Evolutionary conservation across 2,888 invertebrate species (phyloP), one percentile per base, ranked within the genome.

Genomic region (Hoplodrina blanda): DNA sequence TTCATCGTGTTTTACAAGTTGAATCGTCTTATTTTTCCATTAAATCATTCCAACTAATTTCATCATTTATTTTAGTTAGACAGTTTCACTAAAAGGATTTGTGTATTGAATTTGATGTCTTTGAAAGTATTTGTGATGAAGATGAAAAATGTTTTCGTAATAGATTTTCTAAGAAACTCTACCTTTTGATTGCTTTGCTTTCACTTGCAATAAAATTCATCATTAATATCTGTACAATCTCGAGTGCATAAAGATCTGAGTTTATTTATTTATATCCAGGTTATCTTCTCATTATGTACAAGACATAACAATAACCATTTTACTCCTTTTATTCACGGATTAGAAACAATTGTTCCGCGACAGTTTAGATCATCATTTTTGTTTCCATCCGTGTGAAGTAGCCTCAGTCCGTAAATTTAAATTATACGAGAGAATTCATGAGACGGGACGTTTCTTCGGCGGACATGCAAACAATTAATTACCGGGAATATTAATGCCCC

Each of bases 401-500:
- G 82, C 73, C 77, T 76, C 73, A 77, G 84, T 85, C 77, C 91
- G 90, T 91, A 91, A 91, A 93, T 93, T 93, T 91, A 91, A 93
- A 93, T 93, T 90, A 90, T 89, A 91, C 89, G 86, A 90, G 90
- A 85, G 90, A 91, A 90, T 93, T 89, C 90, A 87, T 82, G 90
- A 90, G 91, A 92, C 90, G 91, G 91, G 91, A 92, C 92, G 92
- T 91, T 92, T 93, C 93, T 95, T 93, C 88, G 85, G 87, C 87
- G 92, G 94, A 95, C 95, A 95, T 95, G 95, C 95, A 91, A 95
- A 95, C 95, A 94, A 96, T 96, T 96, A 96, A 96, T 96, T 95
- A 96, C 93, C 84, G 85, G 91, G 93, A 93, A 93, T 96, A 96
- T 96, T 94, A 96, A 96, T 96, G 95, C 87, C 85, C 80, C 91